phyloP scores from a whole-genome alignment of 2,797 vertebrate genomes.

The Artibeus jamaicensis region DNA sequence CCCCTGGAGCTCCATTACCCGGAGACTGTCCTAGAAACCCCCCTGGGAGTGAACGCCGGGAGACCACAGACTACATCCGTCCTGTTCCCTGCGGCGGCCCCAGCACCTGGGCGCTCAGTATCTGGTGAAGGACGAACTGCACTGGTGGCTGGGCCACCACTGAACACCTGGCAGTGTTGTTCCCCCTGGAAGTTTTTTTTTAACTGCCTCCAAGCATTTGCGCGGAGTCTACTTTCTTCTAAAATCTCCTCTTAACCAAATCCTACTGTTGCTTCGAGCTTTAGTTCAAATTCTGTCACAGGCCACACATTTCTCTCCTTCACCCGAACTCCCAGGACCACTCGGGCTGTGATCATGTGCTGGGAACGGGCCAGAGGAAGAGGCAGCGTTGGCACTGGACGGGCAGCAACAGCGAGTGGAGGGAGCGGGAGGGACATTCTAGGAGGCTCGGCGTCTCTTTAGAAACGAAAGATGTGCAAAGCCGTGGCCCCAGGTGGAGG shows the following conservation, averaged over 20 bases:
- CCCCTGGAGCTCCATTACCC: background rate
- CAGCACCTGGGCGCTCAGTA: background rate
- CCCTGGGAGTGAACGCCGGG: background rate
- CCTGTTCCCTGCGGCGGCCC: background rate
- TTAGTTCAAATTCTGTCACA: background rate
- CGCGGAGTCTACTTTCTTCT: background rate
- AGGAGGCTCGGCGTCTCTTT: background rate
- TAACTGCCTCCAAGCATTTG: background rate
- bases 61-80: background rate
- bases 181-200: background rate
- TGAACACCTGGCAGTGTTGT: background rate
- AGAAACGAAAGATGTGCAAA: background rate
- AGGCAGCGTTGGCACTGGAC: background rate
- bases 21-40: background rate
- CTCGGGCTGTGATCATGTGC: background rate
- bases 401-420: background rate
- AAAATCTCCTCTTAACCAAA: background rate
- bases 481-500: rapidly evolving
- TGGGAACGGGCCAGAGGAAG: background rate
- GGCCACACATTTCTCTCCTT: background rate
- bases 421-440: background rate
- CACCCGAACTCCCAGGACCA: background rate
- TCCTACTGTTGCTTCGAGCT: background rate
- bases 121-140: background rate
- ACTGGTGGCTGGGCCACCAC: background rate